Evolutionary conservation across 2,797 vertebrate genomes (phyloP), one percentile per base, ranked within the genome.

Genomic region (Tokudaia tokunoshimensis): DNA sequence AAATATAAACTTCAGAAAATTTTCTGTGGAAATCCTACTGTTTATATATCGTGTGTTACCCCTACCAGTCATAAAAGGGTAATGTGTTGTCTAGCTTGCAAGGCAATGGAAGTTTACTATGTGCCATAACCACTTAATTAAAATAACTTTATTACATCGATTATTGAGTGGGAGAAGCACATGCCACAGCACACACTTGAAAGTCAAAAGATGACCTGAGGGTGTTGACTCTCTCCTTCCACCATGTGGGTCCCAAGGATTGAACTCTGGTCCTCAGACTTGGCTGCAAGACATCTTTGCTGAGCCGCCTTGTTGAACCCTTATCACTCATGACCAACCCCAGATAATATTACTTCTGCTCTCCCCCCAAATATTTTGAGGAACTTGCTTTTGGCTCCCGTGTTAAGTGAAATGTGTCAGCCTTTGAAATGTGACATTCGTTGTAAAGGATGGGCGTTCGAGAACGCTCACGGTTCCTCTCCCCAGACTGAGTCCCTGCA

Each of bases 401-500:
- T 75, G 19, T 92, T 26, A 88, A 96, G 95, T 50, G n/a, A 87
- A 34, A 37, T 85, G 67, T 88, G 22, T 24, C 44, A 65, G 31
- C 8, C 5, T 95, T 96, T 83, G 91, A 87, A 75, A 15, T 93
- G 86, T 94, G n/a, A 95, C 90, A 70, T 92, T 94, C 50, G 31
- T 89, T 91, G 70, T 26, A 80, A 86, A 37, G 57, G 7, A 88
- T 41, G 88, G 8, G 14, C 61, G 65, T 52, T 82, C 20, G 10
- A 75, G 44, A 85, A 76, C 55, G 92, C 89, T 52, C 31, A 19
- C 8, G 41, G 24, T 41, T 91, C 26, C 15, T 93, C 86, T 94
- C 94, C 74, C 29, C 44, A 89, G 92, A 81, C 55, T 89, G 82
- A 93, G 29, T 82, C 87, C 75, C 61, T 78, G 8, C 44, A 29